Evolutionary conservation across 2,888 invertebrate genomes (phyloP).

Genomic region (Nephrotoma appendiculata): DNA sequence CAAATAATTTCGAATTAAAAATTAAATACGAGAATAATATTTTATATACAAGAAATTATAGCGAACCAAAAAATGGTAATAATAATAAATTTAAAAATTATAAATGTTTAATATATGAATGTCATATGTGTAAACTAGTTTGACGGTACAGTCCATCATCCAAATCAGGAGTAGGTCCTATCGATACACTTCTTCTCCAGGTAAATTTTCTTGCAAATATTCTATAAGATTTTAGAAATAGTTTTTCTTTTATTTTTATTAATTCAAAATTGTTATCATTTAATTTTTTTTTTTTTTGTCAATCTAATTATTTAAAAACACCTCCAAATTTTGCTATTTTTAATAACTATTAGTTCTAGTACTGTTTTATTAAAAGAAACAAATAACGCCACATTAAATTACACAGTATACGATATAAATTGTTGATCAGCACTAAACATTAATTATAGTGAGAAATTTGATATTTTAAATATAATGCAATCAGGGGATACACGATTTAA

Average conservation of each 20-base stretch:
- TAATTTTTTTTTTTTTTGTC: not conserved
- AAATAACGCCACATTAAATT: not conserved
- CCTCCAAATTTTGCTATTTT: not conserved
- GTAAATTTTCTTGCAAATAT: conserved; percentile 13
- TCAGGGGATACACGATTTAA: too few species aligned
- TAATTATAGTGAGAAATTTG: not conserved
- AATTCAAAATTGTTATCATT: not conserved
- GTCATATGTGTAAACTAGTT: conserved; percentile 15
- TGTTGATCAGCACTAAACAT: not conserved
- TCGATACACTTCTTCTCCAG: conserved; percentile 19
- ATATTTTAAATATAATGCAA: too few species aligned
- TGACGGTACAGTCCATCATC: conserved; percentile 1
- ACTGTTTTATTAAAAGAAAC: not conserved
- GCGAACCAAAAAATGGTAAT: not conserved
- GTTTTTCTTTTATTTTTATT: not conserved
- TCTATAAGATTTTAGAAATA: not conserved
- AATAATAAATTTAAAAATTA: not conserved
- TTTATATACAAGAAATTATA: not conserved
- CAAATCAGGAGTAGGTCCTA: conserved; percentile 15
- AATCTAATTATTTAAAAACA: not conserved
- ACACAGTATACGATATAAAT: not conserved
- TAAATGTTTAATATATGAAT: not conserved
- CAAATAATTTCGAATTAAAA: not conserved
- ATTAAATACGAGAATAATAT: not conserved
- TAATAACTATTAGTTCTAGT: not conserved